phyloP scores from a whole-genome alignment of 1,140 invertebrate species.

The Vollenhovia emeryi region DNA sequence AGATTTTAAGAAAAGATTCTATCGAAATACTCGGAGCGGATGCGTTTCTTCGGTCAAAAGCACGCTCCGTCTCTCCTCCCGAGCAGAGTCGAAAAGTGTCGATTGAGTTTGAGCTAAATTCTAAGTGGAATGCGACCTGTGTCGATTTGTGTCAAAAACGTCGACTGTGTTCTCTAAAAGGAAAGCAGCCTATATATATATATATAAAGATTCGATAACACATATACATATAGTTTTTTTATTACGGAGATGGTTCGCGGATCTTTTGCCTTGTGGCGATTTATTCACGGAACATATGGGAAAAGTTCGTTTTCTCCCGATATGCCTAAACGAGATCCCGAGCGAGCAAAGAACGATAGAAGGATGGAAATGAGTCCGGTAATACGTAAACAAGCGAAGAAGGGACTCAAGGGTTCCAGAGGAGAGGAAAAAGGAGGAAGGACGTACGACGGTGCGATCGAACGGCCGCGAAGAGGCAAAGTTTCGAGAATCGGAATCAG shows the following conservation, averaged over 20 bases:
- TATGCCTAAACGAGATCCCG: constrained; percentile 73
- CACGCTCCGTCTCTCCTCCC: no score
- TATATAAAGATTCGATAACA: neutral
- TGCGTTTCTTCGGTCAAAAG: no score
- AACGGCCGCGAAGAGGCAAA: constrained; percentile 71
- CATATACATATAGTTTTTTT: neutral
- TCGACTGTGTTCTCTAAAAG: no score
- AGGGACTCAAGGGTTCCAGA: constrained; percentile 49
- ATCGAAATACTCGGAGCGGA: no score
- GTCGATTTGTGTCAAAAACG: no score
- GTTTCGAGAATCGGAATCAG: constrained; percentile 82
- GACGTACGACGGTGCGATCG: constrained; percentile 54
- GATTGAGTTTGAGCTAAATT: no score
- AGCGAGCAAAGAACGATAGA: constrained; percentile 75
- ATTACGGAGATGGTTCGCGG: neutral
- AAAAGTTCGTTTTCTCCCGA: constrained; percentile 67
- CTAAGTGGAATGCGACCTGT: no score
- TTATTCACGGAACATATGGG: constrained; percentile 26
- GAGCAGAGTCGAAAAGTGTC: no score
- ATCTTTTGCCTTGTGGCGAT: constrained; percentile 20
- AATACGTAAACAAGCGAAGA: constrained; percentile 81
- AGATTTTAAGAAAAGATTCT: no score
- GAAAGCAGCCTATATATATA: no score
- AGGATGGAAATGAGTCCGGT: constrained; percentile 81
- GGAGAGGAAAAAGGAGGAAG: neutral